These are phyloP conservation scores for Apodemia duryi DNA, from an alignment of 2,888 invertebrate species.

Conservation along the genomic window DNA sequence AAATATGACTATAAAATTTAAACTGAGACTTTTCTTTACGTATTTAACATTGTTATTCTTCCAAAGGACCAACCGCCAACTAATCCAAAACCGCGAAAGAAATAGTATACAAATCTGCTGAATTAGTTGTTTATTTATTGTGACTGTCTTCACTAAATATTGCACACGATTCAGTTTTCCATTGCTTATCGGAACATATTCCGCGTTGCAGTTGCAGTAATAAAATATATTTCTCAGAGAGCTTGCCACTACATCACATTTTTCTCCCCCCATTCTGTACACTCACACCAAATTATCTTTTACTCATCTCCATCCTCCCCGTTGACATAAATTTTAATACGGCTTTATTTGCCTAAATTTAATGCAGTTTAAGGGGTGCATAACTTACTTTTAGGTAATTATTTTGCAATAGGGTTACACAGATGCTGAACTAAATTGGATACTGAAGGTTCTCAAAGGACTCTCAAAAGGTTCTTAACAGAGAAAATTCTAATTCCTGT, in stretches of 20 bases:
- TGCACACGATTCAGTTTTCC: constrained; percentile 1
- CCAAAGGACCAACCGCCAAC: no score
- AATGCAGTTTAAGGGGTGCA: constrained; percentile 75
- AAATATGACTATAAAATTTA: no score
- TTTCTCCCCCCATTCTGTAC: constrained; percentile 41
- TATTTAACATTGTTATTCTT: no score
- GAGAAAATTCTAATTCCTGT: constrained; percentile 37
- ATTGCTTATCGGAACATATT: constrained; percentile 1
- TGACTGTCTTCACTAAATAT: neutral
- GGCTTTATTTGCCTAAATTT: constrained; percentile 68
- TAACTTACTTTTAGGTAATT: constrained; percentile 67
- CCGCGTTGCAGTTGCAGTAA: constrained; percentile 25
- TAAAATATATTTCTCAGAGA: constrained; percentile 34
- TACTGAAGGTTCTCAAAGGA: constrained; percentile 45
- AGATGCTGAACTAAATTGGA: constrained; percentile 61
- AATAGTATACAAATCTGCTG: no score
- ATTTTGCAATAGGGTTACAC: constrained; percentile 72
- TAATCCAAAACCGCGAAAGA: no score
- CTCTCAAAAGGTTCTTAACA: constrained; percentile 38
- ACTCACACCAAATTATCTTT: constrained; percentile 60
- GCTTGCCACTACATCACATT: constrained; percentile 41
- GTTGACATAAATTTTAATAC: constrained; percentile 6
- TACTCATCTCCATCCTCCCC: constrained; percentile 20
- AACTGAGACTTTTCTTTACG: no score
- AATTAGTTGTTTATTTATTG: neutral